Evolutionary conservation across 2,797 vertebrate genomes (phyloP).

Genomic region (Sternarchorhynchus goeldii): DNA sequence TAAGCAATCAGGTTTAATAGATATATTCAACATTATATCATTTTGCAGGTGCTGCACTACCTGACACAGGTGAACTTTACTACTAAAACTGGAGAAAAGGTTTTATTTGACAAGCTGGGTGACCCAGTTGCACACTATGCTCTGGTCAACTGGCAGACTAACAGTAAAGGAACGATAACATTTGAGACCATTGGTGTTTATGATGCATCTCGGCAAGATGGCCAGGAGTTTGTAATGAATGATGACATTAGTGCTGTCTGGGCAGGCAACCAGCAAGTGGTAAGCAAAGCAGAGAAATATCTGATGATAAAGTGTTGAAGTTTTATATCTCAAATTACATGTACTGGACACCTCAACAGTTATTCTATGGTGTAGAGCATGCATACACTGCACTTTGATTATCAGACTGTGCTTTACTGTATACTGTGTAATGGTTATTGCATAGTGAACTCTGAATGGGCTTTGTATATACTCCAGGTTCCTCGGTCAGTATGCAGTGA

Average conservation of each 20-base stretch:
- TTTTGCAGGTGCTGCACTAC: slow-evolving; percentile 74
- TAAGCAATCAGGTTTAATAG: neutral
- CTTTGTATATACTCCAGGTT: slow-evolving; percentile 62
- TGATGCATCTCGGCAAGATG: slow-evolving; percentile 71
- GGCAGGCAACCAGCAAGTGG: slow-evolving; percentile 66
- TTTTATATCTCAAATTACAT: neutral
- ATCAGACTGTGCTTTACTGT: neutral
- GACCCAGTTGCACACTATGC: slow-evolving; percentile 77
- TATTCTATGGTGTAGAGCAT: neutral
- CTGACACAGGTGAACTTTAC: slow-evolving; percentile 75
- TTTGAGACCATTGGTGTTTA: slow-evolving; percentile 76
- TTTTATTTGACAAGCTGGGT: slow-evolving; percentile 74
- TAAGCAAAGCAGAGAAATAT: slow-evolving; percentile 44
- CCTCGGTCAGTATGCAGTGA: slow-evolving; percentile 78
- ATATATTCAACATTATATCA: slow-evolving; percentile 3
- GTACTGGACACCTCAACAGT: neutral
- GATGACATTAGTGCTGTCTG: slow-evolving; percentile 66
- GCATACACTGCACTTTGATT: neutral
- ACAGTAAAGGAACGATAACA: slow-evolving; percentile 62
- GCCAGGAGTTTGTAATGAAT: slow-evolving; percentile 74
- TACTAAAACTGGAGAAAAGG: slow-evolving; percentile 72
- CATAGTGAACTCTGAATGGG: neutral
- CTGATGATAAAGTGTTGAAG: neutral
- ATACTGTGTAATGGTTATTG: neutral
- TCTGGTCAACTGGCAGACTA: slow-evolving; percentile 80